Base-by-base conservation (phyloP, 2,888 invertebrate species). In the Lepidocyrtoides sp. region DNA sequence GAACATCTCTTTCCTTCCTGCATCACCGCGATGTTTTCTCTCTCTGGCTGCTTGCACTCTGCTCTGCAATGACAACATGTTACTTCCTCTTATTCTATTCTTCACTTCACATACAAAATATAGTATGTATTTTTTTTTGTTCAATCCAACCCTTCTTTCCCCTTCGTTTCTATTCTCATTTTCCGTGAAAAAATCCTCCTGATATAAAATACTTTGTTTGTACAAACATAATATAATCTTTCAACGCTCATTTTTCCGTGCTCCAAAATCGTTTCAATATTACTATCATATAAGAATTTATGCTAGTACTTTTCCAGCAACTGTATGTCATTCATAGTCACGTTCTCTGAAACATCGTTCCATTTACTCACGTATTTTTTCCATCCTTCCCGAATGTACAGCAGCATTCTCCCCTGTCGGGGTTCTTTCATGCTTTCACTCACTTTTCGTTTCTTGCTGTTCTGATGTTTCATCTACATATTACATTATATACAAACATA, bases 261-360 rank as follows among this genome's bases (percentile, higher is more conserved):
- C 36, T 48, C n/a, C n/a, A n/a, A n/a, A n/a, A n/a, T n/a, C n/a
- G n/a, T n/a, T n/a, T n/a, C n/a, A n/a, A n/a, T n/a, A n/a, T n/a
- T n/a, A n/a, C n/a, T n/a, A n/a, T n/a, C n/a, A n/a, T n/a, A n/a
- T n/a, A n/a, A 81, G 23, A 36, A 20, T 81, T 79, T 81, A 81
- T 51, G 41, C 32, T 63, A 26, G 1, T 2, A 12, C 23, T n/a
- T 60, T 17, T 17, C 32, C 36, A n/a, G 32, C 63, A 79, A 48
- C 63, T 63, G 17, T 81, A 81, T 88, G 88, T 88, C 88, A 88
- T 88, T 88, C 88, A 36, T 88, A 88, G 88, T 79, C 88, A 88
- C 88, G 81, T 88, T 88, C 81, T 1, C 54, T 41, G n/a, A 14
- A 32, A 69, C 66, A 87, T 79, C 69, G 17, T 51, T 66, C 54